phyloP scores from a whole-genome alignment of 2,888 invertebrate species.

The Gastrophysa polygoni region DNA sequence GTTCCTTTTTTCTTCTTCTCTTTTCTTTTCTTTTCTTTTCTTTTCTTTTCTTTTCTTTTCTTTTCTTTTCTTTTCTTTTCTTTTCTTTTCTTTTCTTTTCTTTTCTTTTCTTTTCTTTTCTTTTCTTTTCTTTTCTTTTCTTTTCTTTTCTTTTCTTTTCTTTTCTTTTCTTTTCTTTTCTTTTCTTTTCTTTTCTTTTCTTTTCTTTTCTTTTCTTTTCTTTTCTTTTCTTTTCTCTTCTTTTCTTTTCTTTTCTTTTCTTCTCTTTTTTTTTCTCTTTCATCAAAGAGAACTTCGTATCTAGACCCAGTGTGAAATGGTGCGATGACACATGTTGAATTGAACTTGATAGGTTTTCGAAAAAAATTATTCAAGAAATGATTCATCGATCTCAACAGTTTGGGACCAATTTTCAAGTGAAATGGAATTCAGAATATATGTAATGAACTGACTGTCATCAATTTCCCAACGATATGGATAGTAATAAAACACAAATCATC shows the following conservation, averaged over 20 bases:
- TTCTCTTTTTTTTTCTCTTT: background rate
- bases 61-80: conserved; percentile 1
- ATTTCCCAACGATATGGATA: too few species aligned
- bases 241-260: conserved; percentile 1
- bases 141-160: conserved; percentile 1
- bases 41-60: conserved; percentile 1
- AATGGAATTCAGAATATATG: too few species aligned
- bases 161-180: conserved; percentile 1
- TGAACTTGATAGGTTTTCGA: too few species aligned
- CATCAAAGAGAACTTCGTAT: too few species aligned
- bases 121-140: conserved; percentile 1
- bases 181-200: conserved; percentile 1
- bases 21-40: conserved; percentile 1
- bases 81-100: conserved; percentile 1
- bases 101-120: conserved; percentile 1
- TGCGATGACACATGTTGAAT: too few species aligned
- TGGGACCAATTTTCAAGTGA: too few species aligned
- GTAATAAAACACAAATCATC: too few species aligned
- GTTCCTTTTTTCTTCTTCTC: background rate
- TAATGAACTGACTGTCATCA: too few species aligned
- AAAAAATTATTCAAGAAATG: too few species aligned
- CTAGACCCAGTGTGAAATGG: too few species aligned
- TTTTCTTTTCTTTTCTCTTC: conserved; percentile 1
- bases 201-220: conserved; percentile 1
- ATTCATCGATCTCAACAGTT: too few species aligned